Conservation (phyloP, 2,797 vertebrate genomes). For the Diplodus puntazzo region DNA sequence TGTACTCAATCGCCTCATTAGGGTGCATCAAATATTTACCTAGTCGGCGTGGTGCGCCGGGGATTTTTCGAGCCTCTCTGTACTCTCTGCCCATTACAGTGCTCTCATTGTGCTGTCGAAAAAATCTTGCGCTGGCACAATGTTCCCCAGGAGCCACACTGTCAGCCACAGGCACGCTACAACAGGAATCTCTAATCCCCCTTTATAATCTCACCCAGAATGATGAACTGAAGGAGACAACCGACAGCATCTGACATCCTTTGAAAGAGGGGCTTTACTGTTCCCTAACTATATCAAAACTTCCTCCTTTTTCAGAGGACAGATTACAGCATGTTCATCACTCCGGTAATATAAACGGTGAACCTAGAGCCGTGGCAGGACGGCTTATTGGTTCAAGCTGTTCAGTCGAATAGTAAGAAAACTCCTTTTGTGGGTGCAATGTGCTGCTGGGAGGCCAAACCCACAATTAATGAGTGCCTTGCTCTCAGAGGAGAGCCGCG, state of each 20-base stretch:
- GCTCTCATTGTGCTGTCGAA: slow-evolving; percentile 72
- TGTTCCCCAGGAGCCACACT: slow-evolving; percentile 72
- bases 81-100: slow-evolving; percentile 53
- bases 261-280: slow-evolving; percentile 48
- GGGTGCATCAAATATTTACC: slow-evolving; percentile 57
- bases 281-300: slow-evolving; percentile 45
- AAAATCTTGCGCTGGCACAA: slow-evolving; percentile 63
- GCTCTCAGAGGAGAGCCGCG: slow-evolving; percentile 23
- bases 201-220: slow-evolving; percentile 64
- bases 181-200: slow-evolving; percentile 70
- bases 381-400: slow-evolving; percentile 49
- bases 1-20: slow-evolving; percentile 43
- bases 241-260: slow-evolving; percentile 62
- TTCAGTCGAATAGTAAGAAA: slow-evolving; percentile 30
- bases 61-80: slow-evolving; percentile 42
- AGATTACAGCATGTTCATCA: slow-evolving; percentile 30
- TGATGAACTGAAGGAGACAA: slow-evolving; percentile 69
- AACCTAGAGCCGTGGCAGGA: slow-evolving; percentile 1
- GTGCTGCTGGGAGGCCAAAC: slow-evolving; percentile 23
- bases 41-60: slow-evolving; percentile 29
- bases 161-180: slow-evolving; percentile 72
- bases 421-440: slow-evolving; percentile 25
- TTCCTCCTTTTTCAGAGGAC: slow-evolving; percentile 8
- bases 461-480: slow-evolving; percentile 56
- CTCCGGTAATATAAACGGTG: slow-evolving; percentile 33